Base-by-base conservation (phyloP, 2,888 invertebrate genomes). In the Calliopum simillimum region DNA sequence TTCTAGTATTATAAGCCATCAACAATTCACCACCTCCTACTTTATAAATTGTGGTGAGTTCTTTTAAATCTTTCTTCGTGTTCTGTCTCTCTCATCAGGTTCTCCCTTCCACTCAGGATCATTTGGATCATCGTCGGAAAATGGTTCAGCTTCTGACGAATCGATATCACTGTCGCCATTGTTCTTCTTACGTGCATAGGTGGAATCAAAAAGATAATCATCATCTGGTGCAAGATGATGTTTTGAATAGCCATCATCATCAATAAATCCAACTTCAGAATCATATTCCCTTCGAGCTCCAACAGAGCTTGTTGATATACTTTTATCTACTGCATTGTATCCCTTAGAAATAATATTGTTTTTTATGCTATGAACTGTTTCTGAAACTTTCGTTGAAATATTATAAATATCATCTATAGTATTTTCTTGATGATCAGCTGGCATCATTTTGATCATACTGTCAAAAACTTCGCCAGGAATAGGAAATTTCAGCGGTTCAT, bases 71-170 rank as follows among this genome's bases (percentile, higher is more conserved):
- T 72, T 73, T 53, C 66, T 75, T 71, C 75, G 74, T 49, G 67
- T 49, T 71, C 69, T 70, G 43, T 68, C 73, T 47, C 75, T 76
- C 41, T 74, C 75, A 63, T 74, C 78, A 16, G 76, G 65, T 62
- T 78, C 80, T 67, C 81, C 82, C 61, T 80, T 91, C 95, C 95
- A 95, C 82, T 95, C 95, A 6, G 92, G 92, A 87, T 95, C 95
- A 83, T 94, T 94, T 33, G 94, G 94, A 86, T 95, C 95, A 75
- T 93, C 93, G 82, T 94, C 94, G 73, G 92, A 91, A 74, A 89
- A 90, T 65, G 89, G 87, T 65, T 89, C 90, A 25, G 91, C 90
- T 25, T 81, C 81, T 4, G 78, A 74, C 23, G 80, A 77, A 64
- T 81, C 81, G 13, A 76, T 78, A 68, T 80, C 82, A 74, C 79